Conservation (phyloP, 2,797 vertebrate genomes). For the Thalassophryne amazonica region DNA sequence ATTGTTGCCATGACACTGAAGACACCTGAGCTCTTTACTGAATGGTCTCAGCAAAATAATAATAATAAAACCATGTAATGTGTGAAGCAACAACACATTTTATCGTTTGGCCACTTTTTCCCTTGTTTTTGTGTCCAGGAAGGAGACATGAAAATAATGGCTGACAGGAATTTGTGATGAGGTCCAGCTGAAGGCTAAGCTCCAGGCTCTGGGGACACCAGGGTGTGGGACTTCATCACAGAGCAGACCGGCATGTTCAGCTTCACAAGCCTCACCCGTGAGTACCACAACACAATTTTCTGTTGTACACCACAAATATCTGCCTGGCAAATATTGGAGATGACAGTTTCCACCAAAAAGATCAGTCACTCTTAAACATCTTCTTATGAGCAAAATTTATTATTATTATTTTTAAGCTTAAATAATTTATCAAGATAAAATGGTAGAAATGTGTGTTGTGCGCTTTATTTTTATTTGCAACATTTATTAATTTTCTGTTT, state of each 20-base stretch:
- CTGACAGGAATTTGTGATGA: constrained; percentile 91
- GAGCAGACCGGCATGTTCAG: constrained; percentile 99
- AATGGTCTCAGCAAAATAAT: constrained; percentile 80
- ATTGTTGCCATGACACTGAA: constrained; percentile 87
- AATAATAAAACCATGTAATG: not conserved
- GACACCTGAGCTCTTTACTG: constrained; percentile 85
- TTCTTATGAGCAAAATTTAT: too few species aligned
- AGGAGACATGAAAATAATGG: constrained; percentile 96
- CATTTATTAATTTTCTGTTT: too few species aligned
- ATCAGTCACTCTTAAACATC: too few species aligned
- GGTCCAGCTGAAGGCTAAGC: constrained; percentile 88
- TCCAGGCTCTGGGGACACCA: constrained; percentile 87
- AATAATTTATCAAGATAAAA: too few species aligned
- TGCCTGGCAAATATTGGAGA: too few species aligned
- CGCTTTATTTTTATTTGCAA: too few species aligned
- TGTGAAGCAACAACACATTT: too few species aligned
- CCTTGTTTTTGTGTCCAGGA: constrained; percentile 73
- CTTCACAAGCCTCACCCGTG: constrained; percentile 94
- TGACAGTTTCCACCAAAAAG: too few species aligned
- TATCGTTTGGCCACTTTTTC: not conserved
- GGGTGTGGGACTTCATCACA: constrained; percentile 97
- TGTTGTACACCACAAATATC: too few species aligned
- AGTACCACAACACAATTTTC: too few species aligned
- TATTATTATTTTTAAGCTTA: too few species aligned
- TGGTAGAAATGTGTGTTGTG: too few species aligned